phyloP scores from a whole-genome alignment of 2,888 invertebrate species.

The Netelia virgata region DNA sequence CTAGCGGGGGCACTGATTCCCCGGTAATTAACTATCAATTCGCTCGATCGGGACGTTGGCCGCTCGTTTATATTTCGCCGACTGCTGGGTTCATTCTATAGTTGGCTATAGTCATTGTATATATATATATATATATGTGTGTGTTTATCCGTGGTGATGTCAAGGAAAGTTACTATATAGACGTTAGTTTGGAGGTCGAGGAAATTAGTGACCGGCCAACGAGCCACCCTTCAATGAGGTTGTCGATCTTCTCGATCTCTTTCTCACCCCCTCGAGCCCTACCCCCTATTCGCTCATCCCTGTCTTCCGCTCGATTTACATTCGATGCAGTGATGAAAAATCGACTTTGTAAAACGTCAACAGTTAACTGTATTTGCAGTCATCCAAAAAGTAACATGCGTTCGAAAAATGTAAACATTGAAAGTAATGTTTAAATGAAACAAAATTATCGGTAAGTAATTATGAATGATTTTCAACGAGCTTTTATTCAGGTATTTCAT shows the following conservation, averaged over 20 bases:
- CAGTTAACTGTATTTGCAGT: neutral
- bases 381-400: neutral
- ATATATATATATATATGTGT: slow-evolving; percentile 6
- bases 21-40: slow-evolving; percentile 84
- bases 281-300: slow-evolving; percentile 12
- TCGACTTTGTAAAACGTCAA: neutral
- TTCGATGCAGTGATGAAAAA: slow-evolving; percentile 20
- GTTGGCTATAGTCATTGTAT: slow-evolving; percentile 17
- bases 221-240: slow-evolving; percentile 64
- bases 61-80: slow-evolving; percentile 70
- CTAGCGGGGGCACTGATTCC: slow-evolving; percentile 75
- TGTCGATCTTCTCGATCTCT: slow-evolving; percentile 59
- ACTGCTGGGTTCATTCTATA: slow-evolving; percentile 50
- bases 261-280: slow-evolving; percentile 34
- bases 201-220: slow-evolving; percentile 45
- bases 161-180: slow-evolving; percentile 39
- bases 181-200: slow-evolving; percentile 13
- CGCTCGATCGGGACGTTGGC: slow-evolving; percentile 76
- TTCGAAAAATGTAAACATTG: too few relatives aligned
- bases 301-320: slow-evolving; percentile 18
- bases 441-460: too few relatives aligned
- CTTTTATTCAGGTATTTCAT: too few relatives aligned
- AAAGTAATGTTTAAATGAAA: too few relatives aligned
- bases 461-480: too few relatives aligned
- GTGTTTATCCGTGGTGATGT: neutral